Evolutionary conservation across 2,113 vertebrate genomes (phyloP), one percentile per base, ranked within the genome.

Genomic region (Sinocyclocheilus grahami): DNA sequence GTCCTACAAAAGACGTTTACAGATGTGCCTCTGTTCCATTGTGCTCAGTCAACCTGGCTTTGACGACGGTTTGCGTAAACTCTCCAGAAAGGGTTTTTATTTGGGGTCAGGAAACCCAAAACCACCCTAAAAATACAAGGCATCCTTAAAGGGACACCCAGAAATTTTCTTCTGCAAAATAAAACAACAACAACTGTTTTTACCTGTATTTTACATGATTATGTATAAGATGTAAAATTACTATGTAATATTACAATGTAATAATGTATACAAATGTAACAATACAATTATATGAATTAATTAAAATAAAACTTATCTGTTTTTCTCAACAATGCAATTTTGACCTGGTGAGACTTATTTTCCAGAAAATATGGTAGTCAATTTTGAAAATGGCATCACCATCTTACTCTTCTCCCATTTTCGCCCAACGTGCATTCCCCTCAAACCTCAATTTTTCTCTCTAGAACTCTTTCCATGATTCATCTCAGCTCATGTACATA

Each of bases 401-500:
- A 55, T 55, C 53, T 55, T 55, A 5, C 14, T 58, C 18, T 55
- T 18, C 53, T 55, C 22, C 22, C 22, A 62, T 14, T 67, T 71
- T 39, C 5, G 0, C 33, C 37, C 37, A 74, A 12, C 37, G 5
- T 75, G 22, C 2, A 5, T 75, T 75, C 39, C 22, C 22, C 39
- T 75, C 69, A 39, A 69, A 69, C 30, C 67, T 69, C 5, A 0
- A 16, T 69, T 69, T 72, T 42, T 72, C 42, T 75, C 18, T 3
- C 16, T 53, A 27, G 30, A 7, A 60, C 58, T 22, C 58, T 30
- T 53, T 27, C 27, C 81, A 67, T 71, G 9, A 33, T 71, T 53
- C 37, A 65, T 39, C n/a, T 16, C 42, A 79, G 63, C 77, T 78
- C 9, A 11, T 33, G 33, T 85, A 80, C 82, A 86, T 65, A 77